Evolutionary conservation across 2,888 invertebrate genomes (phyloP).

Genomic region (Pantelozetes paolii): DNA sequence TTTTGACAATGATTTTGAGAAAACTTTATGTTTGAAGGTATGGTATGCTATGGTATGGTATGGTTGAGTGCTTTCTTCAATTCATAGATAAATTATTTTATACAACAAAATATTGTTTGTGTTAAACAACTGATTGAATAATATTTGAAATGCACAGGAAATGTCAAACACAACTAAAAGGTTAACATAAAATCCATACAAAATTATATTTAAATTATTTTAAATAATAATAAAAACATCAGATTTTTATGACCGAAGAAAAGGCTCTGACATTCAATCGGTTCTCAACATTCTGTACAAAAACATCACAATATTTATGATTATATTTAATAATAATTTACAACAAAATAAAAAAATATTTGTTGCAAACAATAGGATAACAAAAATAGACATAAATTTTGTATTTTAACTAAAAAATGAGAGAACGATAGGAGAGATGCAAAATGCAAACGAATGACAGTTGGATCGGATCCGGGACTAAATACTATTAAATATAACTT

Average conservation of each 20-base stretch:
- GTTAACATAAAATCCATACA: slow-evolving; percentile 4
- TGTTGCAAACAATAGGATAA: background rate
- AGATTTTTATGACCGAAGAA: slow-evolving; percentile 11
- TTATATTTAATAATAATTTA: slow-evolving; percentile 10
- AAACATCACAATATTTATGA: slow-evolving; percentile 1
- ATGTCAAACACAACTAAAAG: slow-evolving; percentile 30
- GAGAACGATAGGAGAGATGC: slow-evolving; percentile 28
- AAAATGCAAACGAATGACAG: slow-evolving; percentile 29
- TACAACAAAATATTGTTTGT: slow-evolving; percentile 16
- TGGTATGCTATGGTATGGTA: background rate
- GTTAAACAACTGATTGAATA: background rate
- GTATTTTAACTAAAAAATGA: slow-evolving; percentile 20
- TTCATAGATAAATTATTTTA: background rate
- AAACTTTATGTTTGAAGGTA: background rate
- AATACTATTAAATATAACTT: background rate
- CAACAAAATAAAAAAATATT: background rate
- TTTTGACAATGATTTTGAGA: slow-evolving; percentile 18
- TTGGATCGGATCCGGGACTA: slow-evolving; percentile 34
- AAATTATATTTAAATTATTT: background rate
- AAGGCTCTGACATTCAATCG: slow-evolving; percentile 10
- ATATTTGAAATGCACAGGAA: slow-evolving; percentile 30
- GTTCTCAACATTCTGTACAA: background rate
- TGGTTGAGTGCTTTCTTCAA: slow-evolving; percentile 30
- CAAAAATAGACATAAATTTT: background rate
- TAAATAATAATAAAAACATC: slow-evolving; percentile 8